These are phyloP conservation scores for Sparus aurata DNA, from an alignment of 2,797 vertebrate genomes.

Conservation along the genomic window DNA sequence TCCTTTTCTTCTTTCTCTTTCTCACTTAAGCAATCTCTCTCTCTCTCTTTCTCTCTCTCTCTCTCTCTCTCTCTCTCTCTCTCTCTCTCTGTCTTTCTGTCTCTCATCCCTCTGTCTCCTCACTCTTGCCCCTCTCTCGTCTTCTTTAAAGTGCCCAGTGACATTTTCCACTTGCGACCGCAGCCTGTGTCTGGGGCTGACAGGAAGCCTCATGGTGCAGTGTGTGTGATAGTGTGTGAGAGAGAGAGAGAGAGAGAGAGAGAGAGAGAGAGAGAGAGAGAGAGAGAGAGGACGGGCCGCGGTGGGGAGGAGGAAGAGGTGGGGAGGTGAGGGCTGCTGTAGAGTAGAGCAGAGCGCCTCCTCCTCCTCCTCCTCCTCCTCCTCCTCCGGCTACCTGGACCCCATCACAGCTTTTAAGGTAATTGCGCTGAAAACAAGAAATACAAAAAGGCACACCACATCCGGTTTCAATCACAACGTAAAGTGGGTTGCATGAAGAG, in stretches of 20 bases:
- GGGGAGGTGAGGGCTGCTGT: background rate
- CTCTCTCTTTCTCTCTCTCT: slow-evolving; percentile 18
- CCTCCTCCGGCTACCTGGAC: slow-evolving; percentile 41
- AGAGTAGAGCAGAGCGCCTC: slow-evolving; percentile 1
- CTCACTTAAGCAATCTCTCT: slow-evolving; percentile 17
- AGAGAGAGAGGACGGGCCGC: background rate
- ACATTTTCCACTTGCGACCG: slow-evolving; percentile 75
- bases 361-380: slow-evolving; percentile 37
- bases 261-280: slow-evolving; percentile 53
- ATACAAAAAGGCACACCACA: slow-evolving; percentile 66
- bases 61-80: slow-evolving; percentile 17
- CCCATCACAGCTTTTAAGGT: slow-evolving; percentile 27
- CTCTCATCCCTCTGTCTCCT: slow-evolving; percentile 52
- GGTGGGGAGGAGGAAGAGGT: background rate
- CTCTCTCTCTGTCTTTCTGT: slow-evolving; percentile 33
- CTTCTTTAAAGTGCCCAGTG: slow-evolving; percentile 72
- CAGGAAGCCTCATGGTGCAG: slow-evolving; percentile 66
- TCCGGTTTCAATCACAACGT: slow-evolving; percentile 72
- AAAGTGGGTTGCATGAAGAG: slow-evolving; percentile 43
- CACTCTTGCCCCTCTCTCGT: slow-evolving; percentile 27
- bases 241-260: slow-evolving; percentile 18
- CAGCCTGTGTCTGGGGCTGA: slow-evolving; percentile 62
- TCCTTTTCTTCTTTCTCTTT: slow-evolving; percentile 27
- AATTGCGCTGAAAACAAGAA: slow-evolving; percentile 63
- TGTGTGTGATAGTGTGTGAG: slow-evolving; percentile 56